phyloP scores from a whole-genome alignment of 2,797 vertebrate species.

The Microtus californicus region DNA sequence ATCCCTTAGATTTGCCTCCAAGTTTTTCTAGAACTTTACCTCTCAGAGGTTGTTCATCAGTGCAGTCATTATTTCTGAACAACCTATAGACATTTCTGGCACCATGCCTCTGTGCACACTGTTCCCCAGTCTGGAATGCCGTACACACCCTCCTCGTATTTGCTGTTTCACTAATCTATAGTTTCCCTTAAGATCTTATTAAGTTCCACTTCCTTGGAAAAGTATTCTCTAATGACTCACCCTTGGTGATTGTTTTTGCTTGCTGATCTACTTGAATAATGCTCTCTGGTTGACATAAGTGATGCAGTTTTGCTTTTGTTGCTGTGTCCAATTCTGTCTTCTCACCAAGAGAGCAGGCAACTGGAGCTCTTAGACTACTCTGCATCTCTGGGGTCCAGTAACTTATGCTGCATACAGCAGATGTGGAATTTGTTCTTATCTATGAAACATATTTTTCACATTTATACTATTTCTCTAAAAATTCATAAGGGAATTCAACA shows the following conservation, averaged over 20 bases:
- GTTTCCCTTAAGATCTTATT: conserved; percentile 42
- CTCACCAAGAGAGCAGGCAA: not conserved
- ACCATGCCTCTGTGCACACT: conserved; percentile 72
- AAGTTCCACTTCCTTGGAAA: conserved; percentile 68
- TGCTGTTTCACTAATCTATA: conserved; percentile 65
- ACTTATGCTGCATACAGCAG: conserved; percentile 30
- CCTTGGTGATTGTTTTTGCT: conserved; percentile 34
- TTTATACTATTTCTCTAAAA: conserved; percentile 36
- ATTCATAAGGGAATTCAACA: not conserved
- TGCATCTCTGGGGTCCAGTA: not conserved
- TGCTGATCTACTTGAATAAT: conserved; percentile 43
- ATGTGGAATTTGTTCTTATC: conserved; percentile 21
- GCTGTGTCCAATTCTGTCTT: conserved; percentile 20
- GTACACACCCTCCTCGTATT: conserved; percentile 40
- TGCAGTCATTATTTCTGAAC: conserved; percentile 70
- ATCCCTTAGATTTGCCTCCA: conserved; percentile 52
- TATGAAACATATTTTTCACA: conserved; percentile 46
- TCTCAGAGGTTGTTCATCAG: conserved; percentile 49
- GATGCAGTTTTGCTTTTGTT: conserved; percentile 42
- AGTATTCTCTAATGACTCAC: conserved; percentile 57
- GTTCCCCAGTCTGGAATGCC: conserved; percentile 69
- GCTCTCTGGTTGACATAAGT: conserved; percentile 17
- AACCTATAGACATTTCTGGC: conserved; percentile 59
- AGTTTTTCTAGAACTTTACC: conserved; percentile 27
- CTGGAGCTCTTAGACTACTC: not conserved